These are phyloP conservation scores for Pipistrellus nathusii DNA, from an alignment of 2,797 vertebrate species.

Conservation along the genomic window DNA sequence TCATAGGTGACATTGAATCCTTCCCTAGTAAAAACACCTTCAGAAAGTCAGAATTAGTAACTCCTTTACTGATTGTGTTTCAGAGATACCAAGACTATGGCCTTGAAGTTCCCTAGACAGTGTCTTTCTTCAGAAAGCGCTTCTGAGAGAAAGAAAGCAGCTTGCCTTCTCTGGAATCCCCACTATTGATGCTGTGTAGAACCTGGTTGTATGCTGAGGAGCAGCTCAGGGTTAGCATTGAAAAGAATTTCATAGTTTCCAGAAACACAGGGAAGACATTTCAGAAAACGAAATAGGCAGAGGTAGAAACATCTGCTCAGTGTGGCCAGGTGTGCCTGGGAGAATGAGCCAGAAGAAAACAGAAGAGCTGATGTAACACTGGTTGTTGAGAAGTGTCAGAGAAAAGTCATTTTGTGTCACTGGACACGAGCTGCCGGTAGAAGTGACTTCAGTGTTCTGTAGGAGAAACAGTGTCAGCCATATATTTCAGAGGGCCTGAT, in stretches of 20 bases:
- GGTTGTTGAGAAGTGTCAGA: background rate
- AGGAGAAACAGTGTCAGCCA: background rate
- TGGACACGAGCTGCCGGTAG: background rate
- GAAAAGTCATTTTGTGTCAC: background rate
- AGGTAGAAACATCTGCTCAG: background rate
- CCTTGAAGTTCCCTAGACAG: background rate
- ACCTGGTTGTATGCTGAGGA: too few species aligned
- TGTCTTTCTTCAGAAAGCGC: background rate
- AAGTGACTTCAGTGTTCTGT: background rate
- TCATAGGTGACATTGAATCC: background rate
- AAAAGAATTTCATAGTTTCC: background rate
- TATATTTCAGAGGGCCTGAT: background rate
- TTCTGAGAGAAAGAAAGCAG: background rate
- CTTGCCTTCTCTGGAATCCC: too few species aligned
- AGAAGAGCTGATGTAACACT: background rate
- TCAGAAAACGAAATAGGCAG: background rate
- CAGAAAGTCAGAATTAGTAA: background rate
- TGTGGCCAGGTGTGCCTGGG: background rate
- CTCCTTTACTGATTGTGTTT: background rate
- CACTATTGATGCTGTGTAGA: too few species aligned
- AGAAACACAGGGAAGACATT: background rate
- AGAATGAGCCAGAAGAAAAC: background rate
- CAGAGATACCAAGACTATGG: background rate
- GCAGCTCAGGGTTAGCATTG: background rate
- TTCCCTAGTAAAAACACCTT: background rate